Base-by-base conservation (phyloP, 2,797 vertebrate species). In the Chelmon rostratus region DNA sequence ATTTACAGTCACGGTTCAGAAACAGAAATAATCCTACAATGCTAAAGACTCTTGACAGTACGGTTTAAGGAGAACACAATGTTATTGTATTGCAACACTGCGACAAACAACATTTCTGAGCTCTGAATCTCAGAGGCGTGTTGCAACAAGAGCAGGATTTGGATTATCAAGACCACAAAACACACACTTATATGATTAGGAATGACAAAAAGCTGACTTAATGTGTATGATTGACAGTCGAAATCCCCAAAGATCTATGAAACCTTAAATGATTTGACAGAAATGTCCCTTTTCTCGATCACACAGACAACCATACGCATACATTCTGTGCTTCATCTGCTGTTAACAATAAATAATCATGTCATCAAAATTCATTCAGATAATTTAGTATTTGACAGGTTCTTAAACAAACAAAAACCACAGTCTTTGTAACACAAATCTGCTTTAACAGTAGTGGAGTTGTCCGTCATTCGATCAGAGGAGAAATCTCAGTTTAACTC, bases 151-250 rank as follows among this genome's bases (percentile, higher is more conserved):
- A 72, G 65, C 44, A 42, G 40, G 49, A 67, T 68, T 62, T 70
- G n/a, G 33, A 76, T 76, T 63, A 75, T 84, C 42, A 79, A 46
- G 65, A 68, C 46, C 67, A 86, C 42, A 73, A 81, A 73, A 73
- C 37, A 73, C 33, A 83, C 38, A 38, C 12, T n/a, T 58, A 1
- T 37, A 69, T 25, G 23, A 71, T 44, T 31, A n/a, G 46, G 37
- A 74, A 63, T 25, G 31, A 71, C 40, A 76, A 71, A 68, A 7
- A 62, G 5, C 10, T 9, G 33, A 44, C 38, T 8, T 40, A 8
- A 73, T 70, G 31, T 57, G 19, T 6, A 23, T 68, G 62, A 67
- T 69, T 19, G 68, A 69, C 47, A 21, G 54, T 31, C 38, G 2
- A 46, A n/a, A 37, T 38, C 13, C 3, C 35, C 12, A 1, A 31